Evolutionary conservation across 1,140 invertebrate species (phyloP).

Genomic region (Diabrotica undecimpunctata): DNA sequence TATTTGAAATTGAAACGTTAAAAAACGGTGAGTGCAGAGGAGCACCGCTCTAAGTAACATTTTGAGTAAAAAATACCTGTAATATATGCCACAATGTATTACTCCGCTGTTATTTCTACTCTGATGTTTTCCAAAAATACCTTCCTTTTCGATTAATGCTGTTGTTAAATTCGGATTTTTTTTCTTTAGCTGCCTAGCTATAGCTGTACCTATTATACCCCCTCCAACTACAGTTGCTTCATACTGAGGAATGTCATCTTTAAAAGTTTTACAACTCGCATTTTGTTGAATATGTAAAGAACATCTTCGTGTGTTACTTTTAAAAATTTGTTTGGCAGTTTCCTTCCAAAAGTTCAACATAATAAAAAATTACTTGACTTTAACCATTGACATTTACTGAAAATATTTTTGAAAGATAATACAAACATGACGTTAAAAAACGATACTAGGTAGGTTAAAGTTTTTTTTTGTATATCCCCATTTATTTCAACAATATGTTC

Average conservation of each 20-base stretch:
- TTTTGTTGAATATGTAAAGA: not conserved
- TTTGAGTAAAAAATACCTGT: slow-evolving; percentile 47
- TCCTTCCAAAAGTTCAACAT: not conserved
- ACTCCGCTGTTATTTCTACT: slow-evolving; percentile 91
- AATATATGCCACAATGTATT: slow-evolving; percentile 76
- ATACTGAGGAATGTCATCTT: slow-evolving; percentile 48
- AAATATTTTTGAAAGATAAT: not conserved
- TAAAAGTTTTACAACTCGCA: not conserved
- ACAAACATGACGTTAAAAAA: too few species aligned
- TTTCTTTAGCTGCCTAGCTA: slow-evolving; percentile 80
- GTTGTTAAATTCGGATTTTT: slow-evolving; percentile 77
- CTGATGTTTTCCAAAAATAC: slow-evolving; percentile 82
- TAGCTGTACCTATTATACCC: slow-evolving; percentile 93
- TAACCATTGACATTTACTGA: not conserved
- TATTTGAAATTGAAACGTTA: too few species aligned
- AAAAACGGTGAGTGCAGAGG: too few species aligned
- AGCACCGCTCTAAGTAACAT: too few species aligned
- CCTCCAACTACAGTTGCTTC: slow-evolving; percentile 94
- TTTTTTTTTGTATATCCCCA: too few species aligned
- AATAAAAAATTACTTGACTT: not conserved
- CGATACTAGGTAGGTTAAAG: too few species aligned
- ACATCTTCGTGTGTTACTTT: not conserved
- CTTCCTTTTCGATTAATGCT: slow-evolving; percentile 93
- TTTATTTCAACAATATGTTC: too few species aligned
- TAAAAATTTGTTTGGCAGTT: not conserved